Percentiles rank a stretch among this genome's conserved stretches.
These are phyloP conservation scores for Chironomus riparius DNA, from an alignment of 2,888 invertebrate genomes.

Conservation along the genomic window DNA sequence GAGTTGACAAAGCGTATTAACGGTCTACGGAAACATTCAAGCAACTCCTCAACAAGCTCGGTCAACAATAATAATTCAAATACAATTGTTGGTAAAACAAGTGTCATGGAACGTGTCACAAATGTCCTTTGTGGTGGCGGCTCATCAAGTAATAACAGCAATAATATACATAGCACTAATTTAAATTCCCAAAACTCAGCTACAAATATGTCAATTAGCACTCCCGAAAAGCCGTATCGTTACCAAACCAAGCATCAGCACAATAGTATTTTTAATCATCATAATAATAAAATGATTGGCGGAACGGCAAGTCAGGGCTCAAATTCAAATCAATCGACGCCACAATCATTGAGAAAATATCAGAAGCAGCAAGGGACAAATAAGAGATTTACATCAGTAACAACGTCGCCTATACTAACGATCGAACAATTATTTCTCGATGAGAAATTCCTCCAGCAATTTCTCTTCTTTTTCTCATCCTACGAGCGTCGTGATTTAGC, in stretches of 20 bases:
- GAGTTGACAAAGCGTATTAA: constrained; percentile 84
- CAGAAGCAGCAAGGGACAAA: constrained; percentile 29
- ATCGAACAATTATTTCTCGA: constrained; percentile 73
- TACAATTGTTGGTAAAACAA: constrained; percentile 48
- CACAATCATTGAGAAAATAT: constrained; percentile 40
- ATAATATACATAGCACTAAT: constrained; percentile 36
- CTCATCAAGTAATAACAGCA: constrained; percentile 32
- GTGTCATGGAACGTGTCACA: constrained; percentile 81
- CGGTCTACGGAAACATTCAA: constrained; percentile 56
- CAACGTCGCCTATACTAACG: constrained; percentile 46
- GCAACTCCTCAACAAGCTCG: constrained; percentile 44
- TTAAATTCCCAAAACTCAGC: constrained; percentile 39
- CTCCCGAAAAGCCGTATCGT: constrained; percentile 26
- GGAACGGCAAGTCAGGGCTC: not conserved
- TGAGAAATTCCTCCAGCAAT: constrained; percentile 72
- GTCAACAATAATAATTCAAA: constrained; percentile 38
- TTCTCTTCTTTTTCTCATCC: constrained; percentile 74
- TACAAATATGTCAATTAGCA: constrained; percentile 30
- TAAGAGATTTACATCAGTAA: constrained; percentile 8
- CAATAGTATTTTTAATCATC: constrained; percentile 16
- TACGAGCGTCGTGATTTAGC: constrained; percentile 71
- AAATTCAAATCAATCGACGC: constrained; percentile 33
- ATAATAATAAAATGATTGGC: not conserved
- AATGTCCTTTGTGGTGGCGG: constrained; percentile 72
- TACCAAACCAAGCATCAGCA: constrained; percentile 21